A percentile compares a stretch with the other conserved stretches of the same genome.
phyloP scores from a whole-genome alignment of 2,888 invertebrate species.

The Marasmarcha lunaedactyla region DNA sequence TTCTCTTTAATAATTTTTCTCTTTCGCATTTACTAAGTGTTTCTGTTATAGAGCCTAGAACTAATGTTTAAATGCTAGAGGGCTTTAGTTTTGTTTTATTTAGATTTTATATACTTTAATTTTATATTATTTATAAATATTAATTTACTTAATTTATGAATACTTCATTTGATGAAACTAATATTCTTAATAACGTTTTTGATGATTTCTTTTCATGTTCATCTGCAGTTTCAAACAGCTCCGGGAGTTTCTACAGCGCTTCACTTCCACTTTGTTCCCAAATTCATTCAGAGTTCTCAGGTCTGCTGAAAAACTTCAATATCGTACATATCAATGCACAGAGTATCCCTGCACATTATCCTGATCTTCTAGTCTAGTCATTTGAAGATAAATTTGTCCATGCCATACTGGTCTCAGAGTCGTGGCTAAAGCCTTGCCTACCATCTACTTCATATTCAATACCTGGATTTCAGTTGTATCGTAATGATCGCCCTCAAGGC shows the following conservation, averaged over 20 bases:
- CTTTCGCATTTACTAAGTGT: too few relatives aligned
- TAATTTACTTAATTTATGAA: neutral
- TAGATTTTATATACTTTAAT: neutral
- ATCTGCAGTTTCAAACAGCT: neutral
- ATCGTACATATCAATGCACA: neutral
- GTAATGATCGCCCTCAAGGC: neutral
- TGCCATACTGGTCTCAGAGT: neutral
- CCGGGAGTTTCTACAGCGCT: neutral
- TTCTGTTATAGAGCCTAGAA: too few relatives aligned
- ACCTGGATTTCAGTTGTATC: neutral
- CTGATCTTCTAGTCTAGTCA: neutral
- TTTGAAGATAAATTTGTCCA: neutral
- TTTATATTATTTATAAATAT: constrained; percentile 2
- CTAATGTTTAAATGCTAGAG: too few relatives aligned
- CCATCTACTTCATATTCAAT: neutral
- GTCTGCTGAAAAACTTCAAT: constrained; percentile 2
- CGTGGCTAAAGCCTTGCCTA: neutral
- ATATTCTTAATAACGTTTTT: neutral
- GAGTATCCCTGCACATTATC: constrained; percentile 1
- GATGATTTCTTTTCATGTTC: neutral
- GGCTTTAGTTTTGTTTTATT: neutral
- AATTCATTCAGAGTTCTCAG: neutral
- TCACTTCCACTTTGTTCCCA: neutral
- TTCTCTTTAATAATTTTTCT: too few relatives aligned
- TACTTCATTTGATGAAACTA: neutral